These are phyloP conservation scores for Chydorus sphaericus DNA, from an alignment of 2,888 invertebrate genomes.

Conservation along the genomic window DNA sequence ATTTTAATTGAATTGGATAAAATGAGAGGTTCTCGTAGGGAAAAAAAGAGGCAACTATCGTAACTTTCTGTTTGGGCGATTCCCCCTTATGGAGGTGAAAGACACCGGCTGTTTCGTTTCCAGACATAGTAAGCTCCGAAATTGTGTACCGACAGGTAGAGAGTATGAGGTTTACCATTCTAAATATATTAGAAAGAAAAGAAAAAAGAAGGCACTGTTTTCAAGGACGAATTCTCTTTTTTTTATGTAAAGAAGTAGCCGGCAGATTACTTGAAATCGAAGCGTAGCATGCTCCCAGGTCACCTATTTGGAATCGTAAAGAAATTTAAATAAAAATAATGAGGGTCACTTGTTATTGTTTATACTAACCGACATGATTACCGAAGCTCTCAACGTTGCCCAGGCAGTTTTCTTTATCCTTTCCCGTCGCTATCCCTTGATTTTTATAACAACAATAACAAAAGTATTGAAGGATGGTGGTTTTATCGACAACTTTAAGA, in stretches of 20 bases:
- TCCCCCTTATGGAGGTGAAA: slow-evolving; percentile 16
- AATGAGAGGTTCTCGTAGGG: too few relatives aligned
- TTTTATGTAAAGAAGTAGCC: neutral
- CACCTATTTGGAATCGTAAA: slow-evolving; percentile 11
- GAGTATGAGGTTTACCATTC: slow-evolving; percentile 14
- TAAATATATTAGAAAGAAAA: neutral
- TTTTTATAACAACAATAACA: too few relatives aligned
- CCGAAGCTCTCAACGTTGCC: slow-evolving; percentile 14
- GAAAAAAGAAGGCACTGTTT: neutral
- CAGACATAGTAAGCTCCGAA: slow-evolving; percentile 18
- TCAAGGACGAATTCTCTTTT: neutral
- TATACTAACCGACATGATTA: slow-evolving; percentile 17
- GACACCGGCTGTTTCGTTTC: slow-evolving; percentile 14
- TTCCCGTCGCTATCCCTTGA: slow-evolving; percentile 5
- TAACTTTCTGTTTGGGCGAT: slow-evolving; percentile 8
- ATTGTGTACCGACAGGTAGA: slow-evolving; percentile 17
- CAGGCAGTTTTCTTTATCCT: slow-evolving; percentile 4
- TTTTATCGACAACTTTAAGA: too few relatives aligned
- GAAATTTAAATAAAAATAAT: neutral
- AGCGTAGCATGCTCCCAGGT: slow-evolving; percentile 20
- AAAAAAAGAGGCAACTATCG: neutral
- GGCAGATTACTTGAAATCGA: slow-evolving; percentile 14
- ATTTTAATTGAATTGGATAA: too few relatives aligned
- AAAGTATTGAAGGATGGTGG: too few relatives aligned
- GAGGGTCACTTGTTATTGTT: neutral